Conservation (phyloP, 2,888 invertebrate species). For the Dromius quadrimaculatus region DNA sequence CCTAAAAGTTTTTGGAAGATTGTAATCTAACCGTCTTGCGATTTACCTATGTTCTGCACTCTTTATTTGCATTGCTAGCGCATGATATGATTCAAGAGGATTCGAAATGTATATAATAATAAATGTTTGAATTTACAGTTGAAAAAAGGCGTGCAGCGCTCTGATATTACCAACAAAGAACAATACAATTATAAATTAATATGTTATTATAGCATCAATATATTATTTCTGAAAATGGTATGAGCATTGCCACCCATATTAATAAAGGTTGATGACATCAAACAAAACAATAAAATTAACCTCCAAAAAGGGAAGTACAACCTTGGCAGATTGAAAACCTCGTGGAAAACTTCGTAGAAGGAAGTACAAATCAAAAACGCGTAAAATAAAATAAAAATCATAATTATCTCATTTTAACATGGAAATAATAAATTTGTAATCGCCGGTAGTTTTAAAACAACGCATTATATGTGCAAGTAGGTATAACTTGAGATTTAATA, state of each 20-base stretch:
- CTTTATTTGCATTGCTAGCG: too few species aligned
- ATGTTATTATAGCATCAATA: background rate
- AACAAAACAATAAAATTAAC: constrained; percentile 1
- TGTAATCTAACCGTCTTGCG: too few species aligned
- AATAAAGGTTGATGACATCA: constrained; percentile 8
- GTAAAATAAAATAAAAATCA: constrained; percentile 19
- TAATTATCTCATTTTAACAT: constrained; percentile 30
- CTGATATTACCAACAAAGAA: background rate
- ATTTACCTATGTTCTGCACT: too few species aligned
- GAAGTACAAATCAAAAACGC: constrained; percentile 22
- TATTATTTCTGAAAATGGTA: background rate
- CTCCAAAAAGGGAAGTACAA: background rate
- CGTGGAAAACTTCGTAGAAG: background rate
- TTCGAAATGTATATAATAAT: too few species aligned
- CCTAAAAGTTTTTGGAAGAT: too few species aligned
- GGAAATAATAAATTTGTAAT: constrained; percentile 30
- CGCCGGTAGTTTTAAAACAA: constrained; percentile 2
- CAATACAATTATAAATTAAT: background rate
- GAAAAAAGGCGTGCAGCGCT: too few species aligned
- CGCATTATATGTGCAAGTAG: too few species aligned
- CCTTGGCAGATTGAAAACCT: background rate
- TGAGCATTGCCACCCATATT: background rate
- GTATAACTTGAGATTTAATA: constrained; percentile 21
- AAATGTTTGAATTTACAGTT: too few species aligned
- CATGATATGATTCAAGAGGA: too few species aligned